These are phyloP conservation scores for Conus ventricosus DNA, from an alignment of 1,140 invertebrate genomes.

Conservation along the genomic window DNA sequence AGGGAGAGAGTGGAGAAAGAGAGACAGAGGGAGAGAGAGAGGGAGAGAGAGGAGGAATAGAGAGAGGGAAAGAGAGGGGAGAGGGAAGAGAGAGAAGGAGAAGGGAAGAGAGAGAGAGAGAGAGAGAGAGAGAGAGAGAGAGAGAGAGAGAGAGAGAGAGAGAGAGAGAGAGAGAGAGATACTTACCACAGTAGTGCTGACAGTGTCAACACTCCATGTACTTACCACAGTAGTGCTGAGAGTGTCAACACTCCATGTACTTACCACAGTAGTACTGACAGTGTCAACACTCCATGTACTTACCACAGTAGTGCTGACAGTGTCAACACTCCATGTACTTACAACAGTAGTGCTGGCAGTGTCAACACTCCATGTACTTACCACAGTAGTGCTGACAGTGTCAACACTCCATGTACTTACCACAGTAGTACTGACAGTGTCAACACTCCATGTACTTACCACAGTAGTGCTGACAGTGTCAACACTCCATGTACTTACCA, in stretches of 20 bases:
- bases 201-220: too few species aligned
- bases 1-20: conserved; percentile 38
- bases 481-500: too few species aligned
- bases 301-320: too few species aligned
- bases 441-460: too few species aligned
- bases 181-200: not conserved
- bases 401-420: too few species aligned
- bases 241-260: not conserved
- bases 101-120: not conserved
- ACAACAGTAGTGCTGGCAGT: too few species aligned
- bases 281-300: not conserved
- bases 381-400: too few species aligned
- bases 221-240: not conserved
- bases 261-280: not conserved
- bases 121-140: not conserved
- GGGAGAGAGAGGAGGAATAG: conserved; percentile 34
- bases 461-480: too few species aligned
- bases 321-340: too few species aligned
- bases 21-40: conserved; percentile 23
- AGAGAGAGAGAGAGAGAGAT: not conserved
- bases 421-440: too few species aligned
- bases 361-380: too few species aligned
- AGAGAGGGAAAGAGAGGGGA: not conserved
- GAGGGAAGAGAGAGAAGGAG: not conserved
- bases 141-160: not conserved